Conservation (phyloP, 2,113 vertebrate species). For the Ornithorhynchus anatinus region DNA sequence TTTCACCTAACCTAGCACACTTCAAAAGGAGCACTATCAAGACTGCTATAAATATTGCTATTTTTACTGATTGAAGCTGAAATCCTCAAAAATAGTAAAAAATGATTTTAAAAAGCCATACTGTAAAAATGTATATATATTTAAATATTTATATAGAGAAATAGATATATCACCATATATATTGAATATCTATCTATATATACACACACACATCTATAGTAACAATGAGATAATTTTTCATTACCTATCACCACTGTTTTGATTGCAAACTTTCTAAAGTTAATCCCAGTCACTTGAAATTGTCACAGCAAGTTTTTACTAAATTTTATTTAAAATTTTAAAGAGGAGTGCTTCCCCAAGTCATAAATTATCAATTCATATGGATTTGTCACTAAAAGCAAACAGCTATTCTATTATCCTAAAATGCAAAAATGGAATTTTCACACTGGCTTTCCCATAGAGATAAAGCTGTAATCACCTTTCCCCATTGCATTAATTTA, state of each 20-base stretch:
- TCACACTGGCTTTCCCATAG: neutral
- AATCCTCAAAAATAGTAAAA: constrained; percentile 1
- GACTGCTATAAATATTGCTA: neutral
- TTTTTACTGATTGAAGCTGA: neutral
- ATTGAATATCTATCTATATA: no score
- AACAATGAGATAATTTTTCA: no score
- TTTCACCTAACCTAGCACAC: neutral
- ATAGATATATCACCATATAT: no score
- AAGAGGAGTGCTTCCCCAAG: neutral
- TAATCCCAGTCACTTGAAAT: neutral
- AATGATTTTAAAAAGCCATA: constrained; percentile 5
- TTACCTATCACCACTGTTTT: no score
- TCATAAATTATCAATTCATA: neutral
- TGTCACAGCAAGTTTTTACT: no score
- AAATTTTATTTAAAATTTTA: constrained; percentile 17
- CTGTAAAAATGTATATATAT: neutral
- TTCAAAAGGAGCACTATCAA: neutral
- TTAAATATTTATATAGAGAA: no score
- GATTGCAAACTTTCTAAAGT: no score
- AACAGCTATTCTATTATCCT: neutral
- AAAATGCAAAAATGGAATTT: neutral
- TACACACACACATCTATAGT: no score
- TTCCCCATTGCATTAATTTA: neutral
- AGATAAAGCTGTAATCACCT: neutral
- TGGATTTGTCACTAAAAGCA: neutral